A percentile compares a stretch with the other conserved stretches of the same genome.
These are phyloP conservation scores for Lagorchestes hirsutus DNA, from an alignment of 2,797 vertebrate species.

Conservation along the genomic window DNA sequence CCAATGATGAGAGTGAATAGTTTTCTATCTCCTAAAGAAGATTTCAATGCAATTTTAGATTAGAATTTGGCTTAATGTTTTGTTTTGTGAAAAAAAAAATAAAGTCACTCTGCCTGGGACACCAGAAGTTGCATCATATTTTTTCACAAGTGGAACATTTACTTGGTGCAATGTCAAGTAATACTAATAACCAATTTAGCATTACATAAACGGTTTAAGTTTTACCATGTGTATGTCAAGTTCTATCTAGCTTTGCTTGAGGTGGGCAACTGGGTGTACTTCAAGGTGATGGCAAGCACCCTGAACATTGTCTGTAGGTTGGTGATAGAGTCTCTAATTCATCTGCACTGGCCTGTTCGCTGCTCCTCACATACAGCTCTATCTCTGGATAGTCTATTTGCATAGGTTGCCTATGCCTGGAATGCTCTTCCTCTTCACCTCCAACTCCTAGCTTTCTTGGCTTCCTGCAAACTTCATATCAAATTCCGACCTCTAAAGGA, in stretches of 20 bases:
- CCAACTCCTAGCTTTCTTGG: not conserved
- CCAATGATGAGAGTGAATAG: not conserved
- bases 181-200: not conserved
- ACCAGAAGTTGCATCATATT: not conserved
- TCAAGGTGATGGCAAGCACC: not conserved
- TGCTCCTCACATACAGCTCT: not conserved
- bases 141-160: not conserved
- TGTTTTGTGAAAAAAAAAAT: not conserved
- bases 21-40: not conserved
- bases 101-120: not conserved
- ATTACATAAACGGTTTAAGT: not conserved
- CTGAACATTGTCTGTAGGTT: not conserved
- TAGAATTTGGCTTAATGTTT: not conserved
- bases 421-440: not conserved
- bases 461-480: not conserved
- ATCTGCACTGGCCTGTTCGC: not conserved
- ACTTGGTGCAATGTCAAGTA: not conserved
- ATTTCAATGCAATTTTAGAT: not conserved
- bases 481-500: not conserved
- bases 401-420: no score
- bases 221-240: not conserved
- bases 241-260: not conserved
- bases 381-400: not conserved
- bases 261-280: not conserved
- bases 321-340: not conserved